Base-by-base conservation (phyloP, 35 echinoderm and acorn worm species). In the Patiria miniata region DNA sequence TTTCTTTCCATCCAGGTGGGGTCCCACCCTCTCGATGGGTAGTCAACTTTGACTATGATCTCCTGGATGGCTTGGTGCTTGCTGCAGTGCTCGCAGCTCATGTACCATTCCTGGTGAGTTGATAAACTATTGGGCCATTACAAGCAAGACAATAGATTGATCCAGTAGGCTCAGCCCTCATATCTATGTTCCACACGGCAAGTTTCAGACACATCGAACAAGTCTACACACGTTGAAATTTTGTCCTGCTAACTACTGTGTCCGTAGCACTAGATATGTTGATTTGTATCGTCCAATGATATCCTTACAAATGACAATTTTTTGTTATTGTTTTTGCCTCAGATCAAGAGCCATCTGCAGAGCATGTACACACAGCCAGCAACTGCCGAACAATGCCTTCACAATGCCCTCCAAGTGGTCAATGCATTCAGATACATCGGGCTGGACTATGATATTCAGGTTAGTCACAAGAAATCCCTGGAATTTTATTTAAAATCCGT, bases 11-110 rank as follows among this genome's bases (percentile, higher is more conserved):
- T 61, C 23, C 79, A 97, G 95, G 95, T 87, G 95, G 91, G 42
- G 85, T 97, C 1, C 95, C 95, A 68, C 91, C 95, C 54, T 97
- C 95, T 33, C 88, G 95, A 19, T 98, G 95, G 95, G 91, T 98
- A 5, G 95, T 98, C 57, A 98, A 98, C 82, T 98, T 98, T 94
- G 95, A 98, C 80, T 98, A 93, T 86, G 95, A 98, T 77, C 81
- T 97, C 0, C 37, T 98, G 65, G 95, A 98, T 83, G 95, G 95
- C 37, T 81, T 98, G 36, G 95, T 98, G 37, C 55, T 98, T 28
- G 95, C 88, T 17, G 88, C 95, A 2, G 84, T 98, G 0, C 29
- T 94, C 8, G 95, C 95, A 52, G 95, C 91, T 18, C 92, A 94
- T 68, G 92, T 97, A 33, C 95, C 95, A 10, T 98, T 98, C 40